A percentile compares a stretch with the other conserved stretches of the same genome.
phyloP scores from a whole-genome alignment of 2,113 vertebrate species.

The Redunca redunca region DNA sequence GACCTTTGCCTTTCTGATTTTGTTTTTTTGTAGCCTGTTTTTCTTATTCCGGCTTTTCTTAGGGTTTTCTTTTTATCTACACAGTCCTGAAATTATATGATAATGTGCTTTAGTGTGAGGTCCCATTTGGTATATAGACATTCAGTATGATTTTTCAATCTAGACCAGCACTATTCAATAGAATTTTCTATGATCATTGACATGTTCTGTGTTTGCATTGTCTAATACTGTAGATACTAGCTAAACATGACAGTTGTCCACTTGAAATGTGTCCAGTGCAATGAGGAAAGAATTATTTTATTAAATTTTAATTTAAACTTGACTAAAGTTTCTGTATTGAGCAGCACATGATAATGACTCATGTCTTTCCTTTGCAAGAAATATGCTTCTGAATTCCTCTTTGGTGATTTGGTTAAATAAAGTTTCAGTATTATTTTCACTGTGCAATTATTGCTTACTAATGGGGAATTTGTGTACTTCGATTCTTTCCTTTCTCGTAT shows the following conservation, averaged over 20 bases:
- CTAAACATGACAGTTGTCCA: background rate
- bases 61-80: background rate
- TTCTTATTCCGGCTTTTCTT: background rate
- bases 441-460: background rate
- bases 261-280: background rate
- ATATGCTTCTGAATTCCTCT: background rate
- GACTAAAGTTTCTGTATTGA: background rate
- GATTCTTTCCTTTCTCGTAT: background rate
- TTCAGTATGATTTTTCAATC: background rate
- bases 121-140: background rate
- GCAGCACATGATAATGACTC: background rate
- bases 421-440: background rate
- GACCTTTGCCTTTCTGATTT: background rate
- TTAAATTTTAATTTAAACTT: background rate
- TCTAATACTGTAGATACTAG: background rate
- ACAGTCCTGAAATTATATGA: background rate
- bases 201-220: background rate
- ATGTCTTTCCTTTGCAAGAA: background rate
- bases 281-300: background rate
- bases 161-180: background rate
- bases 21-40: background rate
- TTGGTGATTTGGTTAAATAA: background rate
- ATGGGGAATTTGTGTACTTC: background rate
- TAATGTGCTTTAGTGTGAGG: background rate
- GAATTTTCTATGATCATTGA: background rate